These are phyloP conservation scores for Cephalopachus bancanus DNA, from an alignment of 2,797 vertebrate species.

Conservation along the genomic window DNA sequence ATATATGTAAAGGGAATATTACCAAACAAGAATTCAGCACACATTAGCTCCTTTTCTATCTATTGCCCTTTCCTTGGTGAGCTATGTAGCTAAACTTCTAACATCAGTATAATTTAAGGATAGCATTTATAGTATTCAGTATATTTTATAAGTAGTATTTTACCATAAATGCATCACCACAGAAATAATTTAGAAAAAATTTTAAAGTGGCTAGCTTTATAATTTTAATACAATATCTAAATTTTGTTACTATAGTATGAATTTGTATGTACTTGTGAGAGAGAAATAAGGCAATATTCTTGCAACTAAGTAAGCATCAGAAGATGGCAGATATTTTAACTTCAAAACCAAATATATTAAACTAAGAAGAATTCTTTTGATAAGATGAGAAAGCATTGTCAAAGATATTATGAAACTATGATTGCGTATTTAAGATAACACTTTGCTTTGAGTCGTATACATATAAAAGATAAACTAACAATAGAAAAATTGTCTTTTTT, in stretches of 20 bases:
- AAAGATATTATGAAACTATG: constrained; percentile 17
- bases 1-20: not conserved
- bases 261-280: not conserved
- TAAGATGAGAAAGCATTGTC: not conserved
- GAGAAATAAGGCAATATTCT: not conserved
- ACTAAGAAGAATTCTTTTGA: constrained; percentile 52
- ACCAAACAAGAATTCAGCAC: not conserved
- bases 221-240: constrained; percentile 7
- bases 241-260: constrained; percentile 16
- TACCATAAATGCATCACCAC: not conserved
- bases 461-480: constrained; percentile 17
- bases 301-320: not conserved
- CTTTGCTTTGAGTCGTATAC: not conserved
- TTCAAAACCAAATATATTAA: not conserved
- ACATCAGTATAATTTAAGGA: constrained; percentile 14
- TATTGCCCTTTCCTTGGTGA: not conserved
- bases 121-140: not conserved
- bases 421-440: constrained; percentile 20
- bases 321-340: not conserved
- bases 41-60: not conserved
- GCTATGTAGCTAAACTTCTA: not conserved
- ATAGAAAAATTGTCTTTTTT: constrained; percentile 13
- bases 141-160: not conserved
- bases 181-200: constrained; percentile 12
- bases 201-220: not conserved